Conservation (phyloP, 2,888 invertebrate species). For the Epistrophe eligans region DNA sequence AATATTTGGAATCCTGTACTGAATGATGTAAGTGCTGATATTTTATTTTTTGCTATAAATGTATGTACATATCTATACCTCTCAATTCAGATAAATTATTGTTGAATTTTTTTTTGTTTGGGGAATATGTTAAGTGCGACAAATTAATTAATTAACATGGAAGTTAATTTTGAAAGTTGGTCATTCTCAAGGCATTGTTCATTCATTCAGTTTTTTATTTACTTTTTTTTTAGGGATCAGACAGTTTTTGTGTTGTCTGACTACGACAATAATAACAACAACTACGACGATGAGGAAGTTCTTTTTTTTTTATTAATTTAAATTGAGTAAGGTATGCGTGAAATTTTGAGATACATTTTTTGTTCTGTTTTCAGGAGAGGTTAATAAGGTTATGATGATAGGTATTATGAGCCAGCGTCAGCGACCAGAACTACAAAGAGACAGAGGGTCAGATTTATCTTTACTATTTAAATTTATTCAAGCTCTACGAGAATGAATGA, state of each 20-base stretch:
- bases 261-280: neutral
- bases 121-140: conserved; percentile 60
- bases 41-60: neutral
- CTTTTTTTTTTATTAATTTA: conserved; percentile 61
- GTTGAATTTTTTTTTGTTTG: conserved; percentile 28
- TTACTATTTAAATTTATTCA: conserved; percentile 17
- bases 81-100: conserved; percentile 1
- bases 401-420: neutral
- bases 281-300: conserved; percentile 18
- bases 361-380: neutral
- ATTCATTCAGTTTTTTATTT: neutral
- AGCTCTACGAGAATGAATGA: conserved; percentile 1
- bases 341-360: conserved; percentile 2
- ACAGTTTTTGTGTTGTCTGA: conserved; percentile 5
- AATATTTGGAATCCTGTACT: conserved; percentile 57
- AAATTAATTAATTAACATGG: conserved; percentile 74
- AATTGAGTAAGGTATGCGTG: conserved; percentile 69
- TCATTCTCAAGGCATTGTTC: conserved; percentile 22
- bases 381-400: neutral
- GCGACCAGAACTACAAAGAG: neutral
- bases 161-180: conserved; percentile 63
- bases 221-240: conserved; percentile 14
- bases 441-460: neutral
- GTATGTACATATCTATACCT: neutral
- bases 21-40: conserved; percentile 71